A percentile compares a stretch with the other conserved stretches of the same genome.
phyloP scores from a whole-genome alignment of 2,113 vertebrate species.

The Colistium nudipinnis region DNA sequence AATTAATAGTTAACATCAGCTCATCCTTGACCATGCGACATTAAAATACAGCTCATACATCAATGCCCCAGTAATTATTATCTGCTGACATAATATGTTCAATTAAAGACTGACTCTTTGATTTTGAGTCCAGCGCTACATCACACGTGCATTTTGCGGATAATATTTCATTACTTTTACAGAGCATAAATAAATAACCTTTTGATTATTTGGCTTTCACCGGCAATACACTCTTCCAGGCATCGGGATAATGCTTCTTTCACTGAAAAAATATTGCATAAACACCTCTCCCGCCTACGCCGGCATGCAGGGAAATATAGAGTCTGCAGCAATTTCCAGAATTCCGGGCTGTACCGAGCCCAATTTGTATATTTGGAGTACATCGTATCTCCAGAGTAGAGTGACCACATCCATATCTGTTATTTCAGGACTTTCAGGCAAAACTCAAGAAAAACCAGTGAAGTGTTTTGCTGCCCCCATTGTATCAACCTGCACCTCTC shows the following conservation, averaged over 20 bases:
- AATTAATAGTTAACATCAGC: neutral
- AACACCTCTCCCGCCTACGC: too few relatives aligned
- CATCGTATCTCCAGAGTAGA: neutral
- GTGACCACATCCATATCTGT: neutral
- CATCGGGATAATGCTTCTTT: neutral
- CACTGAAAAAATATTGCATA: neutral
- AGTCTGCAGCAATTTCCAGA: too few relatives aligned
- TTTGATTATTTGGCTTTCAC: neutral
- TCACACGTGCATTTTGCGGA: neutral
- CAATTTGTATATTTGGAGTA: neutral
- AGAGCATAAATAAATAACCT: neutral
- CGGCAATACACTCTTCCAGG: neutral
- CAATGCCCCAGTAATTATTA: neutral
- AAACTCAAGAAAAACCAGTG: slow-evolving; percentile 44
- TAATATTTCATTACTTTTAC: neutral
- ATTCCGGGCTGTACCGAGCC: too few relatives aligned
- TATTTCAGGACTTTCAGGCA: slow-evolving; percentile 17
- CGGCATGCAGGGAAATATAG: too few relatives aligned
- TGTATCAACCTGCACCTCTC: slow-evolving; percentile 55
- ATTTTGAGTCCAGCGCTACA: too few relatives aligned
- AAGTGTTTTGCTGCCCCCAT: slow-evolving; percentile 61
- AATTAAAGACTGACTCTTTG: neutral
- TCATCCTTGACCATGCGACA: neutral
- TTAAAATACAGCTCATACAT: neutral
- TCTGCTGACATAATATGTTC: neutral